Evolutionary conservation across 2,888 invertebrate genomes (phyloP).

Genomic region (Harmothoe impar): DNA sequence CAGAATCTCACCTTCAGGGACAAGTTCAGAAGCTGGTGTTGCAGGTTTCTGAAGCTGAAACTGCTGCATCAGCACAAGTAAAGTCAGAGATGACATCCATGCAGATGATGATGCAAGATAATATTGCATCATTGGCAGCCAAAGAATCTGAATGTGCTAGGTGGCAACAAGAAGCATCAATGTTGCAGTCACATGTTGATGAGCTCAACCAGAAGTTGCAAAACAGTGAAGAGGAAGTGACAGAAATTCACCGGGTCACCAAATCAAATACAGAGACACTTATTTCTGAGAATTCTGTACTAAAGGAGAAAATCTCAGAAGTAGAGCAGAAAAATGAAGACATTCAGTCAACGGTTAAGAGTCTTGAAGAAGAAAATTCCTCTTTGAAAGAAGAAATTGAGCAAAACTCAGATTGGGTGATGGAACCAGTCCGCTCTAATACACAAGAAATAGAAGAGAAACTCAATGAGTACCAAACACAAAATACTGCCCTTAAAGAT

Average conservation of each 20-base stretch:
- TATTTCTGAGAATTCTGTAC: background rate
- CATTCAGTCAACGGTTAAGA: background rate
- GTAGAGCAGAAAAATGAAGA: constrained; percentile 1
- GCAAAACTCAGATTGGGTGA: constrained; percentile 55
- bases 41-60: constrained; percentile 37
- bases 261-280: background rate
- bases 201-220: background rate
- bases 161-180: constrained; percentile 46
- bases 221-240: background rate
- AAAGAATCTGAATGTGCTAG: constrained; percentile 28
- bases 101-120: constrained; percentile 49
- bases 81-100: constrained; percentile 9
- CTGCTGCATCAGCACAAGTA: background rate
- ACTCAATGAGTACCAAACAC: constrained; percentile 39
- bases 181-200: background rate
- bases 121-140: constrained; percentile 37
- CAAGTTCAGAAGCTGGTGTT: constrained; percentile 46
- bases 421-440: background rate
- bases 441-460: constrained; percentile 54
- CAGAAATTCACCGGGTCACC: background rate
- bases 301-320: background rate
- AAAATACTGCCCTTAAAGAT: constrained; percentile 55
- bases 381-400: constrained; percentile 40
- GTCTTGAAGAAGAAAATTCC: background rate
- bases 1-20: constrained; percentile 45